Base-by-base conservation (phyloP, 2,888 invertebrate species). In the Prostheceraeus crozeri region DNA sequence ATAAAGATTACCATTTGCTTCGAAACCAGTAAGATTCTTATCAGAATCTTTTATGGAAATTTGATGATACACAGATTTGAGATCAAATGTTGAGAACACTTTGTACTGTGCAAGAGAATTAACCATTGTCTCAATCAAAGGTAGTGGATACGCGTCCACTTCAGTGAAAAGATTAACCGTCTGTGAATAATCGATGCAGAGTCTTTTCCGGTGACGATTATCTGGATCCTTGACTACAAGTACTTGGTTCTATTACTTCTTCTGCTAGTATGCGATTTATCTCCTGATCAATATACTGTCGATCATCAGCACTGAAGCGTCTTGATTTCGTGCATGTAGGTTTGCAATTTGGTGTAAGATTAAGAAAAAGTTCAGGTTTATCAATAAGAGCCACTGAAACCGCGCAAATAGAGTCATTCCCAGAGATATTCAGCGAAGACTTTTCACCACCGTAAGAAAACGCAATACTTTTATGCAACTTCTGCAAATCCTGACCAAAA, bases 131-230 rank as follows among this genome's bases (percentile, higher is more conserved):
- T 54, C 54, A 14, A 54, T 40, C 11, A 11, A 14, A 46, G 54
- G 54, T n/a, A 54, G 54, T 36, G 54, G 54, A 8, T 45, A 54
- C 11, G 35, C 36, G 35, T 40, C 54, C 54, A 46, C n/a, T 21
- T 16, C 16, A 4, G 54, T 40, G 11, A 54, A 40, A 16, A n/a
- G n/a, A 40, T 54, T 54, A 6, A 45, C 8, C 14, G 45, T 54
- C 11, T 16, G 14, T 4, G n/a, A 45, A 21, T 54, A 40, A 21
- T 40, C 40, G n/a, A 51, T 51, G 10, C 10, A 25, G 16, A 51
- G 10, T 27, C 4, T 51, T 19, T 27, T 19, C 4, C 51, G 14
- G 25, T 25, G 21, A 51, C 51, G 28, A 51, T 27, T 51, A 23
- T 4, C 14, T 19, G 23, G n/a, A 19, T 16, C 51, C 51, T 23